Conservation (phyloP, 2,888 invertebrate species). For the Troides oblongomaculatus region DNA sequence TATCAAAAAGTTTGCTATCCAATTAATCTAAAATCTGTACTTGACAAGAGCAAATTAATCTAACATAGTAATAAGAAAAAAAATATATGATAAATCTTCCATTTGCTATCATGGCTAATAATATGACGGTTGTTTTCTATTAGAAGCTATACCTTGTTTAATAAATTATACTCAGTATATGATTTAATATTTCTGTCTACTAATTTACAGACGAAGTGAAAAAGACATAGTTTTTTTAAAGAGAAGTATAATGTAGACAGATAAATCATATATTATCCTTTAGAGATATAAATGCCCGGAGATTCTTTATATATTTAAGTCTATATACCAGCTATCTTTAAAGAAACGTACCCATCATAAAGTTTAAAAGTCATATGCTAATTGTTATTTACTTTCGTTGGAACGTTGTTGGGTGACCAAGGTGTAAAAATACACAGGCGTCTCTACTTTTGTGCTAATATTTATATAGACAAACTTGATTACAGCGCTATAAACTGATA, state of each 20-base stretch:
- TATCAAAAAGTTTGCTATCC: too few species aligned
- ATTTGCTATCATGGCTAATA: too few species aligned
- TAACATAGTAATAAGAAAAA: too few species aligned
- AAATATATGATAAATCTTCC: too few species aligned
- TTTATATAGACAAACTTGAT: constrained; percentile 24
- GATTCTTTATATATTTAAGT: constrained; percentile 8
- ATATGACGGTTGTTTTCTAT: too few species aligned
- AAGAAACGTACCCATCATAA: constrained; percentile 20
- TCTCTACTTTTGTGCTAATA: constrained; percentile 27
- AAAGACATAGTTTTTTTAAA: neutral
- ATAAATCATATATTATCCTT: constrained; percentile 1
- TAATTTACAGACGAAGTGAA: neutral
- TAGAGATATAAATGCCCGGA: constrained; percentile 1
- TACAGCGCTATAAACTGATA: constrained; percentile 25
- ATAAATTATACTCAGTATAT: neutral
- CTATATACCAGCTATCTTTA: constrained; percentile 22
- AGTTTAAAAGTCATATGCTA: constrained; percentile 27
- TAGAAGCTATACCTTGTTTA: too few species aligned
- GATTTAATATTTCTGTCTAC: neutral
- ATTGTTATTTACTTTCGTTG: constrained; percentile 29
- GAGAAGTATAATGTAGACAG: neutral
- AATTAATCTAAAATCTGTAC: too few species aligned
- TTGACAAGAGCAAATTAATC: too few species aligned
- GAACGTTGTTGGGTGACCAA: constrained; percentile 28
- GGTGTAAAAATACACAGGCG: constrained; percentile 29